Evolutionary conservation across 2,797 vertebrate genomes (phyloP), one percentile per base, ranked within the genome.

Genomic region (Gymnopithys bicolor): DNA sequence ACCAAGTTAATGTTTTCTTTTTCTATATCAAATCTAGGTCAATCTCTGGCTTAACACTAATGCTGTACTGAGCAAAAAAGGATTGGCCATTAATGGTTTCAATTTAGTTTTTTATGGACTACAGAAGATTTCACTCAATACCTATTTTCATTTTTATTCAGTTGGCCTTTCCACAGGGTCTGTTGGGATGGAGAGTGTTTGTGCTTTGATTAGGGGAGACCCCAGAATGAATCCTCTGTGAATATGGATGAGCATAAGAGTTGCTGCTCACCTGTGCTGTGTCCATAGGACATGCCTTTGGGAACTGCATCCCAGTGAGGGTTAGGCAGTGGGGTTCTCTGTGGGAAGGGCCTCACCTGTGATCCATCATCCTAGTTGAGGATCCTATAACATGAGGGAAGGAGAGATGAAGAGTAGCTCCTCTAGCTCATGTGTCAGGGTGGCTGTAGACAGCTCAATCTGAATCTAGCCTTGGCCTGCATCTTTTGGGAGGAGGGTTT

Each of bases 41-140:
- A 96, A 82, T 90, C 94, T 95, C 84, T 19, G 49, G 95, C 97
- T 96, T 95, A 95, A 89, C 75, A 37, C 59, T 96, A 93, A 96
- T 96, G 89, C 94, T 85, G 55, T 77, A 13, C 71, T 75, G 94
- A 94, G 86, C 56, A 71, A 93, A 94, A 95, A 90, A 84, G 84
- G 94, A 95, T 97, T 88, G 95, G 64, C 90, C 68, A 43, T 77
- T 96, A 96, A 97, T 94, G 94, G 94, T 91, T 97, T 95, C 96
- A 91, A 96, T 97, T 96, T 96, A 85, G 91, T 64, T 96, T 95
- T 91, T 92, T 68, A 19, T n/a, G 35, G 81, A 90, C 88, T 87
- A 80, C 84, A 95, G 88, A 86, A 93, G 91, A 96, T 95, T 94
- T 94, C 46, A 92, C 67, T 97, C 32, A 2, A 80, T 97, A 94